These are phyloP conservation scores for Empis livida DNA, from an alignment of 2,888 invertebrate genomes.

Conservation along the genomic window DNA sequence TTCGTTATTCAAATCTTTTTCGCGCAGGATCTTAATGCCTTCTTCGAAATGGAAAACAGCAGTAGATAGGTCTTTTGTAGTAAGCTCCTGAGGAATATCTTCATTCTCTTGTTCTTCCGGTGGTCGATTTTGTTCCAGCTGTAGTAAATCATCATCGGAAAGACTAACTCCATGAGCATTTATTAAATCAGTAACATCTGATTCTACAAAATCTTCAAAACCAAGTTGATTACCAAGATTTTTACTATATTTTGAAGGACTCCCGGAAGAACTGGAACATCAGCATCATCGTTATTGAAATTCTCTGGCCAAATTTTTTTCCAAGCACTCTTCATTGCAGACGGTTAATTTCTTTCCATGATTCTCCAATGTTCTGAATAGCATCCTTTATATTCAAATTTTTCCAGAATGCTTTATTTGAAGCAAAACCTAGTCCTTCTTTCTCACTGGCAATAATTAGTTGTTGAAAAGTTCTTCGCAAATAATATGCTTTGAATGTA, in stretches of 20 bases:
- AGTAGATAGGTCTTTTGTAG: background rate
- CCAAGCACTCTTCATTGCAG: conserved; percentile 11
- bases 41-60: too few relatives aligned
- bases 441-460: background rate
- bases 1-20: too few relatives aligned
- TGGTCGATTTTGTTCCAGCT: background rate
- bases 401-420: background rate
- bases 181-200: conserved; percentile 9
- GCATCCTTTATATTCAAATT: conserved; percentile 10
- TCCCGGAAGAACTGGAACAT: background rate
- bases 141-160: conserved; percentile 10
- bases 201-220: background rate
- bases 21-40: too few relatives aligned
- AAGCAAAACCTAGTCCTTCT: conserved; percentile 2
- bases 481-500: too few relatives aligned
- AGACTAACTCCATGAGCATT: conserved; percentile 15
- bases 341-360: conserved; percentile 9
- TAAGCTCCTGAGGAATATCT: background rate
- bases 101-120: background rate
- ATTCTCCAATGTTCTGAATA: conserved; percentile 8
- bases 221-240: background rate
- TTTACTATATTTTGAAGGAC: background rate
- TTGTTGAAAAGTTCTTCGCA: too few relatives aligned
- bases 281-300: conserved; percentile 1
- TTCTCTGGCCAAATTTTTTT: conserved; percentile 11